Evolutionary conservation across 2,888 invertebrate genomes (phyloP).

Genomic region (Eupithecia dodoneata): DNA sequence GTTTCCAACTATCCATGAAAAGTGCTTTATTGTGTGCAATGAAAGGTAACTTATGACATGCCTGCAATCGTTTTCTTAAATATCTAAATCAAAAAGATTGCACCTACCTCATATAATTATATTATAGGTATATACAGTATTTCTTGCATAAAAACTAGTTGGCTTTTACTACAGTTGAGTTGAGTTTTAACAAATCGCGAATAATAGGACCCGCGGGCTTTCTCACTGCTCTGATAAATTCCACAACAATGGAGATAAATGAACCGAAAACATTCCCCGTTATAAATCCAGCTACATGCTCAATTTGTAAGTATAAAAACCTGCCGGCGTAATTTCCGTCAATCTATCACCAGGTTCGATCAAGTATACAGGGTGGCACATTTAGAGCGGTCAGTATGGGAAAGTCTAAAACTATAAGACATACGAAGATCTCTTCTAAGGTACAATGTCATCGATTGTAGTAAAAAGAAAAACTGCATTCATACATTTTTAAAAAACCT

Average conservation of each 20-base stretch:
- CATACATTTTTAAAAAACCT: too few species aligned
- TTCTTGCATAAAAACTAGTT: too few species aligned
- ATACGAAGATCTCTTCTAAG: too few species aligned
- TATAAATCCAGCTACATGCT: constrained; percentile 10
- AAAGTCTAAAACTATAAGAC: too few species aligned
- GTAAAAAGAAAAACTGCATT: too few species aligned
- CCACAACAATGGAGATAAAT: constrained; percentile 39
- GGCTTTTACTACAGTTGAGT: too few species aligned
- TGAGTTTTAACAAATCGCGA: background rate
- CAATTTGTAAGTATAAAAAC: constrained; percentile 5
- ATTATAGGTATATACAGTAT: too few species aligned
- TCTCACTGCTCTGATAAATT: constrained; percentile 30
- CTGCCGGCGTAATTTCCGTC: background rate
- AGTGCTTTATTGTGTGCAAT: background rate
- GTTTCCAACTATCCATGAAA: background rate
- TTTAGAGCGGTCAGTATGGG: too few species aligned
- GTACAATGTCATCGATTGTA: too few species aligned
- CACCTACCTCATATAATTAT: too few species aligned
- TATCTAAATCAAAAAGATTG: too few species aligned
- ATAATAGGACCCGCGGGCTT: constrained; percentile 15
- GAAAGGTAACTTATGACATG: background rate
- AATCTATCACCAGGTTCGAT: background rate
- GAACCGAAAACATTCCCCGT: constrained; percentile 31
- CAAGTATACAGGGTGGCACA: too few species aligned
- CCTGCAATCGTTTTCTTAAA: background rate